A percentile compares a stretch with the other conserved stretches of the same genome.
These are phyloP conservation scores for Peromyscus aztecus DNA, from an alignment of 2,797 vertebrate species.

Conservation along the genomic window DNA sequence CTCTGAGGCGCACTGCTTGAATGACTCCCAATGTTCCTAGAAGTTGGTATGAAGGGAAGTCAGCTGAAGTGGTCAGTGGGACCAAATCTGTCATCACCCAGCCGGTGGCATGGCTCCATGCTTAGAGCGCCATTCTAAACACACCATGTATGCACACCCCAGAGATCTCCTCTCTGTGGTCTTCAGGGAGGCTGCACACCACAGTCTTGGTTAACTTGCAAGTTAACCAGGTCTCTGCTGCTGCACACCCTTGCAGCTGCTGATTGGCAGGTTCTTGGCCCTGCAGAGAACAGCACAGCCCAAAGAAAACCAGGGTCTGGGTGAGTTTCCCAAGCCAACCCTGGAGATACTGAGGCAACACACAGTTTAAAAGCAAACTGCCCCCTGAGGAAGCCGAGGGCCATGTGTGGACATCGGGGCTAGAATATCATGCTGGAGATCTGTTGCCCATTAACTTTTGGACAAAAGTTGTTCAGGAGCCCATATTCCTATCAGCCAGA, in stretches of 20 bases:
- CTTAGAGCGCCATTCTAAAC: not conserved
- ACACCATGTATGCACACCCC: rapidly evolving
- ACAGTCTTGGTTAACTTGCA: not conserved
- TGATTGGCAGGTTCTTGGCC: not conserved
- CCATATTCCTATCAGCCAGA: not conserved
- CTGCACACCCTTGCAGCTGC: not conserved
- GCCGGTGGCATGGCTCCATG: rapidly evolving
- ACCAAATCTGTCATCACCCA: not conserved
- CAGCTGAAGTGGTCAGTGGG: not conserved
- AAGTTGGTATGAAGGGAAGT: not conserved
- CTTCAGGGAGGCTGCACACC: not conserved
- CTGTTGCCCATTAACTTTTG: slow-evolving; percentile 29
- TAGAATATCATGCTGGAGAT: not conserved
- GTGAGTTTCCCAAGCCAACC: not conserved
- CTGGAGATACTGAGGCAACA: not conserved
- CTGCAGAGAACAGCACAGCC: not conserved
- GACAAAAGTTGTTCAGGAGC: not conserved
- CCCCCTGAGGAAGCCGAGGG: not conserved
- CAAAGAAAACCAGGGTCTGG: slow-evolving; percentile 23
- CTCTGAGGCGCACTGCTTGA: not conserved
- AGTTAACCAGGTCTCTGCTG: not conserved
- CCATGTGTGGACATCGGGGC: not conserved
- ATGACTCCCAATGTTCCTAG: not conserved
- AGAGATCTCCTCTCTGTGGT: not conserved
- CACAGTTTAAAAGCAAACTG: not conserved